Evolutionary conservation across 2,113 vertebrate species (phyloP).

Genomic region (Odocoileus hemionus): DNA sequence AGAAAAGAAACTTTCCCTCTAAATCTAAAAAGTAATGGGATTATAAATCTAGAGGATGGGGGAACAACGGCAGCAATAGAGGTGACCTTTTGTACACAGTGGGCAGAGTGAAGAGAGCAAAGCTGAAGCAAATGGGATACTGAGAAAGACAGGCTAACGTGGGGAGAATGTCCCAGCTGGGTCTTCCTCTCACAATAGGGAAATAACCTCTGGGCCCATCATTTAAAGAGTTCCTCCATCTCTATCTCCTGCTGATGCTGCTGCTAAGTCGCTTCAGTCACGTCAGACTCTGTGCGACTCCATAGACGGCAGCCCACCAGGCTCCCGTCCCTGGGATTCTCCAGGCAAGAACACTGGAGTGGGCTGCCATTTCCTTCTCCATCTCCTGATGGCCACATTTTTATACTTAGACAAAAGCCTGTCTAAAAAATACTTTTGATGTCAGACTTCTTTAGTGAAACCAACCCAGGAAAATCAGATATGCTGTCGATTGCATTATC

Average conservation of each 20-base stretch:
- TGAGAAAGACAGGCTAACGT: not conserved
- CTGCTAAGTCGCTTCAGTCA: too few relatives aligned
- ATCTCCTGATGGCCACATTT: not conserved
- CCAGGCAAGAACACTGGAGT: too few relatives aligned
- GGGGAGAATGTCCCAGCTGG: not conserved
- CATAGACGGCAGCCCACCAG: too few relatives aligned
- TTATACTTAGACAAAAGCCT: slow-evolving; percentile 34
- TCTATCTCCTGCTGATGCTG: not conserved
- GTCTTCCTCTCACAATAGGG: not conserved
- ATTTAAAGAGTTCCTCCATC: not conserved
- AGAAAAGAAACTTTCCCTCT: not conserved
- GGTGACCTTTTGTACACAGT: not conserved
- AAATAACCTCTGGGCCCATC: not conserved
- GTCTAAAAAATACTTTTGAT: slow-evolving; percentile 27
- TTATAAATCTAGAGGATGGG: not conserved
- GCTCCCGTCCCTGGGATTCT: too few relatives aligned
- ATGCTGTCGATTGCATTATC: not conserved
- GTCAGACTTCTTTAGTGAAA: not conserved
- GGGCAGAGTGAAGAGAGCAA: not conserved
- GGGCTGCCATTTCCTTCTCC: not conserved
- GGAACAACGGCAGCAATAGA: not conserved
- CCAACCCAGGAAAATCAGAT: not conserved
- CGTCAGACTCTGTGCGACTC: too few relatives aligned
- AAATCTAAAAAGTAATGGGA: not conserved
- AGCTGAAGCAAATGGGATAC: not conserved